phyloP scores from a whole-genome alignment of 2,113 vertebrate genomes.

The human (Homo sapiens) region DNA sequence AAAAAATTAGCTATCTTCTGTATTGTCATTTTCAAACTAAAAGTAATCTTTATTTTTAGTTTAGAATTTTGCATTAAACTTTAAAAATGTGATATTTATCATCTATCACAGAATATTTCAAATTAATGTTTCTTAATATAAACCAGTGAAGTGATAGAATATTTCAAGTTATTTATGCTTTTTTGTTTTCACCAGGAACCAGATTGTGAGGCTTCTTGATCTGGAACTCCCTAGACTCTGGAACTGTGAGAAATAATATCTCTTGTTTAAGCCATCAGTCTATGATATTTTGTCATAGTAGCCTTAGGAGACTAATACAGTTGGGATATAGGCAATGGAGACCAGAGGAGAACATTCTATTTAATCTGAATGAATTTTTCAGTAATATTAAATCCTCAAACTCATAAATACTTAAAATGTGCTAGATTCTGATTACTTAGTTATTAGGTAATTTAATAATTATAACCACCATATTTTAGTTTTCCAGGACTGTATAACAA shows the following conservation, averaged over 20 bases:
- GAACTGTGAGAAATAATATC: background rate
- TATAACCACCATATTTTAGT: background rate
- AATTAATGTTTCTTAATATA: background rate
- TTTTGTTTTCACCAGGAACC: background rate
- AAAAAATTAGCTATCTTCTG: background rate
- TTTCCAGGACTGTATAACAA: background rate
- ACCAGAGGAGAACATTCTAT: background rate
- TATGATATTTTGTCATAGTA: background rate
- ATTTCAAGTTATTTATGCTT: background rate
- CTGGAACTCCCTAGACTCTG: background rate
- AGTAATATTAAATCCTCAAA: background rate
- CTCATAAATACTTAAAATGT: background rate
- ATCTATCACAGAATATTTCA: conserved; percentile 29
- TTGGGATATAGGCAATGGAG: background rate
- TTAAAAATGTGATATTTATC: conserved; percentile 59
- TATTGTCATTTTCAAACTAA: background rate
- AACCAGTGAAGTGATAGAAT: background rate
- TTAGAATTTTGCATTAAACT: conserved; percentile 5
- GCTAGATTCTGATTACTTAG: background rate
- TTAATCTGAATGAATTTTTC: background rate
- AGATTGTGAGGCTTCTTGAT: background rate
- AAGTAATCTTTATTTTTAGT: conserved; percentile 24
- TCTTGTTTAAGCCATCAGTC: background rate
- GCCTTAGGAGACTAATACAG: background rate
- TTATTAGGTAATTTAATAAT: background rate